phyloP scores from a whole-genome alignment of 2,888 invertebrate species.

The Oscheius sp. region DNA sequence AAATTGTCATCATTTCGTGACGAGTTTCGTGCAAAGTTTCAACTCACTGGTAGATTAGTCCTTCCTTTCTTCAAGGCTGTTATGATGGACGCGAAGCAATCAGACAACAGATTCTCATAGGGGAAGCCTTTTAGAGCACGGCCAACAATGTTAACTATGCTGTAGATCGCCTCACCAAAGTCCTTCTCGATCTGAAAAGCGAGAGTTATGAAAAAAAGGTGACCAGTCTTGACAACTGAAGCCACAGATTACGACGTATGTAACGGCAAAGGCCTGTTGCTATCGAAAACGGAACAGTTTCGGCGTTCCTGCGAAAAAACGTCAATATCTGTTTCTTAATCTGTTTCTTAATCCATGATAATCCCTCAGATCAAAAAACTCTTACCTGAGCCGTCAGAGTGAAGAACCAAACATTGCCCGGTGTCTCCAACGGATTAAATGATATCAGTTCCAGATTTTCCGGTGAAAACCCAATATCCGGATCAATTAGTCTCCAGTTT shows the following conservation, averaged over 20 bases:
- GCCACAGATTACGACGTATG: no score
- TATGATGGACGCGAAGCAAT: conserved; percentile 20
- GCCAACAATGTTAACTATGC: conserved; percentile 32
- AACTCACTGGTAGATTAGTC: conserved; percentile 7
- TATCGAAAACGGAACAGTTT: no score
- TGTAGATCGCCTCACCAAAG: conserved; percentile 35
- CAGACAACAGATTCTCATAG: conserved; percentile 8
- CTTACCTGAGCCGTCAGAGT: conserved; percentile 39
- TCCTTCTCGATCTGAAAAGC: conserved; percentile 40
- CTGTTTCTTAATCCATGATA: no score
- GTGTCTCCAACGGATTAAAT: conserved; percentile 38
- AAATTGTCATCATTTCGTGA: background rate
- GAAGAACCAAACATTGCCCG: conserved; percentile 44
- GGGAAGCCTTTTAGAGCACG: conserved; percentile 26
- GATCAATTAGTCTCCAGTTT: conserved; percentile 41
- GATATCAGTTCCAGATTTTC: conserved; percentile 41
- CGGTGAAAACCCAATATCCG: conserved; percentile 17
- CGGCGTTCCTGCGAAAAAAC: no score
- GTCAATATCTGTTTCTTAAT: no score
- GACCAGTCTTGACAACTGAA: background rate
- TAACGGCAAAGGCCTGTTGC: no score
- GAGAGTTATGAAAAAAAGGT: background rate
- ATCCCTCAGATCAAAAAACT: no score
- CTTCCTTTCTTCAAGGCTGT: conserved; percentile 10
- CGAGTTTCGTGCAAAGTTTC: background rate